Evolutionary conservation across 2,888 invertebrate species (phyloP).

Genomic region (Rambutsinella grinnellia): DNA sequence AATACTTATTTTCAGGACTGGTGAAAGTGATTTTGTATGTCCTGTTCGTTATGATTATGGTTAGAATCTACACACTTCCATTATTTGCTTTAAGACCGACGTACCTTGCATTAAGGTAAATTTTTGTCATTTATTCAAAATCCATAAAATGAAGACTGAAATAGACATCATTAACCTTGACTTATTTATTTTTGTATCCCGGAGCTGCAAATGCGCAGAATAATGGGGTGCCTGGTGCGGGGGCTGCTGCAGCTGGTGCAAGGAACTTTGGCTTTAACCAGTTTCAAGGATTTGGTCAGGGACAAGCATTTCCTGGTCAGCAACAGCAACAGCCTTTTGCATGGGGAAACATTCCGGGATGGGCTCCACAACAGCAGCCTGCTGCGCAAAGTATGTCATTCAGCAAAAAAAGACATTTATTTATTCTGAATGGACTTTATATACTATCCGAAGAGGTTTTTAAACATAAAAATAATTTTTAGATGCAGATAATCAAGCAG

Average conservation of each 20-base stretch:
- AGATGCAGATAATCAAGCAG: constrained; percentile 19
- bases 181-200: constrained; percentile 75
- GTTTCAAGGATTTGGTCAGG: constrained; percentile 59
- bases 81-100: constrained; percentile 98
- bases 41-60: constrained; percentile 95
- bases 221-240: constrained; percentile 21
- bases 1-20: no score
- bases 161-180: neutral
- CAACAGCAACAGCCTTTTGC: constrained; percentile 27
- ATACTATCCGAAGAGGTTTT: no score
- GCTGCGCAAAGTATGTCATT: constrained; percentile 3
- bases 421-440: no score
- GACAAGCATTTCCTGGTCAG: constrained; percentile 35
- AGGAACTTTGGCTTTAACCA: constrained; percentile 56
- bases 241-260: constrained; percentile 32
- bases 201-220: constrained; percentile 70
- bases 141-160: neutral
- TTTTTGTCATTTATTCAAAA: no score
- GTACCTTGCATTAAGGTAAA: constrained; percentile 97
- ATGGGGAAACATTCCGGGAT: constrained; percentile 42
- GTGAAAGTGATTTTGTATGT: constrained; percentile 85
- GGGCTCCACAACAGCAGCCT: constrained; percentile 43
- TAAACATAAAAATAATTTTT: neutral
- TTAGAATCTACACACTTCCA: constrained; percentile 96
- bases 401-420: neutral